Conservation (phyloP, 2,888 invertebrate species). For the Phlogophora meticulosa region DNA sequence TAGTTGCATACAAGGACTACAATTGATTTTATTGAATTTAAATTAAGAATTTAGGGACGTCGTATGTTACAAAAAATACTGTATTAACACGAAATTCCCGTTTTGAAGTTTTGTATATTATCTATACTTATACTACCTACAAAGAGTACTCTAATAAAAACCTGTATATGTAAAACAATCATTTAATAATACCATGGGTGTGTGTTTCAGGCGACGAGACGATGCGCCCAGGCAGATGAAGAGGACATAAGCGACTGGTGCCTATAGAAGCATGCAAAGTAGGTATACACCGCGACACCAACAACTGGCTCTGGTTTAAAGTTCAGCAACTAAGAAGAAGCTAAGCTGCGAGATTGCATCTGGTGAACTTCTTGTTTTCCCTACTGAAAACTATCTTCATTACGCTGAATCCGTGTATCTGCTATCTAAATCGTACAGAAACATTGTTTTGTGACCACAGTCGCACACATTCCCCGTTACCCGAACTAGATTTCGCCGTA, state of each 20-base stretch:
- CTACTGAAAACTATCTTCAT: conserved; percentile 88
- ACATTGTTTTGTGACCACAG: conserved; percentile 77
- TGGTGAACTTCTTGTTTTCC: conserved; percentile 87
- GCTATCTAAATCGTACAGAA: conserved; percentile 72
- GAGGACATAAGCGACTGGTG: conserved; percentile 64
- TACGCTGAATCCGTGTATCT: conserved; percentile 82
- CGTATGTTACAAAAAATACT: no score
- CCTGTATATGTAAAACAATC: no score
- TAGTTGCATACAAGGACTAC: no score
- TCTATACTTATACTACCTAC: no score
- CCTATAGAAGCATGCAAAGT: conserved; percentile 79
- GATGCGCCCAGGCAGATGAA: conserved; percentile 8
- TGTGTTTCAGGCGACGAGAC: conserved; percentile 49
- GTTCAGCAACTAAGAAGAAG: conserved; percentile 89
- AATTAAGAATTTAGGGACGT: no score
- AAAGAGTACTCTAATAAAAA: no score
- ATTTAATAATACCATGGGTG: neutral
- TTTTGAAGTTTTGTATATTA: no score
- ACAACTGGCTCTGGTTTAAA: conserved; percentile 82
- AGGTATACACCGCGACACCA: conserved; percentile 82
- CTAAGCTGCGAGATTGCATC: conserved; percentile 86
- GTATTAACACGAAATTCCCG: no score
- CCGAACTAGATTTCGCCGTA: conserved; percentile 73
- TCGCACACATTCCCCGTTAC: conserved; percentile 57
- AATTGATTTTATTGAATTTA: no score